Evolutionary conservation across 2,113 vertebrate genomes (phyloP), one percentile per base, ranked within the genome.

Genomic region (Chauna torquata): DNA sequence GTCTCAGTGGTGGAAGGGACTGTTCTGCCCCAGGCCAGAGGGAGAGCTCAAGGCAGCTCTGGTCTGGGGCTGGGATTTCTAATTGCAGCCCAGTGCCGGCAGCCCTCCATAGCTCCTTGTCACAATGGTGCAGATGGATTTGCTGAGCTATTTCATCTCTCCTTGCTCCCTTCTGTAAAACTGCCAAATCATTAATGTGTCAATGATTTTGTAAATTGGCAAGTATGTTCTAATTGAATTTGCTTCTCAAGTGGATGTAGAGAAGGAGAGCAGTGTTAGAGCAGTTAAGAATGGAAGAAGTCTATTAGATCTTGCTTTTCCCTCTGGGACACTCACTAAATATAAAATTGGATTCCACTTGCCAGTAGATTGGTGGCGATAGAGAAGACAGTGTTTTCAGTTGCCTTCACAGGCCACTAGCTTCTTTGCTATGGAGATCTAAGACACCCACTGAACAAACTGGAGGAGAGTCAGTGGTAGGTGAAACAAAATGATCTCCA

Each of bases 201-300:
- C 96, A 95, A 96, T 96, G 1, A 82, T 92, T 95, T 89, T 82
- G 61, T 91, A 82, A 97, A 94, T 89, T 96, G 84, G 57, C 52
- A 87, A 95, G 57, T 75, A 57, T 5, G 3, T 94, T 95, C 89
- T 95, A 91, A 96, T 94, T 92, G 38, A 86, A 83, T 96, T 92
- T 92, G 10, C 9, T 95, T 61, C 95, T 40, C 61, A 84, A 84
- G 69, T 79, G 84, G 44, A 40, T 91, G 58, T 52, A 44, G 32
- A 92, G 80, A 79, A 85, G 58, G n/a, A 86, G 83, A 81, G 40
- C n/a, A 94, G n/a, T 7, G 16, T 80, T 88, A 66, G 32, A 86
- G 45, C 22, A 50, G 30, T 68, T 86, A 71, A 57, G 28, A 94
- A 66, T 55, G 24, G 72, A 86, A 92, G 32, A 68, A 70, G 55